phyloP scores from a whole-genome alignment of 2,888 invertebrate species.

The Leptopilina myrica region DNA sequence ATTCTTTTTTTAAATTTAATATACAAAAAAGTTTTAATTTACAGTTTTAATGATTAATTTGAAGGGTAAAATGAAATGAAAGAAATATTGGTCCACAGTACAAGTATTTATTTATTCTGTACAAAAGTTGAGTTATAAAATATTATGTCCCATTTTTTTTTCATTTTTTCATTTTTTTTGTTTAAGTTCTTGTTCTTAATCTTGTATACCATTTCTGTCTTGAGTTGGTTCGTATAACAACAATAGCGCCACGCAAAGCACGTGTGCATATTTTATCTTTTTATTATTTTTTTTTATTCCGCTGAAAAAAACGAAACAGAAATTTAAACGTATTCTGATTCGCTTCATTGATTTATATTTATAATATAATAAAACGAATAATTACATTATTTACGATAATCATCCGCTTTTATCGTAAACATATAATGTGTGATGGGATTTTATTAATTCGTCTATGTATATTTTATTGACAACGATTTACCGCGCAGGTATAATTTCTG shows the following conservation, averaged over 20 bases:
- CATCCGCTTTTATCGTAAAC: constrained; percentile 37
- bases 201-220: constrained; percentile 72
- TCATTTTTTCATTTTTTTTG: constrained; percentile 56
- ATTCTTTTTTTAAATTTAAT: neutral
- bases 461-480: constrained; percentile 26
- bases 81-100: constrained; percentile 75
- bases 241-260: constrained; percentile 67
- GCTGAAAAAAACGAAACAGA: constrained; percentile 47
- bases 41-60: constrained; percentile 1
- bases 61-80: constrained; percentile 68
- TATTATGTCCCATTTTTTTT: constrained; percentile 71
- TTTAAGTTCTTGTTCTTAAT: constrained; percentile 72
- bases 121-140: constrained; percentile 75
- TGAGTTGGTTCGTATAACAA: constrained; percentile 71
- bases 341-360: constrained; percentile 6
- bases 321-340: constrained; percentile 32
- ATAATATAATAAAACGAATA: constrained; percentile 22
- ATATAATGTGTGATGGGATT: neutral
- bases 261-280: constrained; percentile 55
- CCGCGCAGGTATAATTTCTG: neutral
- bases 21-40: constrained; percentile 36
- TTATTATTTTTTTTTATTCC: constrained; percentile 17
- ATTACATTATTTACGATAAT: constrained; percentile 27
- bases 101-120: constrained; percentile 75
- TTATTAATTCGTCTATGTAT: constrained; percentile 28